Evolutionary conservation across 1,140 invertebrate genomes (phyloP).

Genomic region (Heliothis virescens): DNA sequence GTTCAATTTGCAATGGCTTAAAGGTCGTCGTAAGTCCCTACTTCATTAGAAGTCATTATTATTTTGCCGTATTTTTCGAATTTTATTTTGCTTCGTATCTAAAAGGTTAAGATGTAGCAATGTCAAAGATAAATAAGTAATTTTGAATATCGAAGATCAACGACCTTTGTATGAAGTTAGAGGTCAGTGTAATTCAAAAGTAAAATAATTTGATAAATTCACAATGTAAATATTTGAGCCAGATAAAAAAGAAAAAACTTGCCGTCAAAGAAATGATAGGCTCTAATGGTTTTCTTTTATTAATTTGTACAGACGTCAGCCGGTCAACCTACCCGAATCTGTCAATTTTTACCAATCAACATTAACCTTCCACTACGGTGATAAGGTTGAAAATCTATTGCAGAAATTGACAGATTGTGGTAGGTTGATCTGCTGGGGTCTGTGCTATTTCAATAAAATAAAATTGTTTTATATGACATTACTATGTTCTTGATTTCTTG

Average conservation of each 20-base stretch:
- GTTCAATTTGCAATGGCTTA: not conserved
- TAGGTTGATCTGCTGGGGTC: no score
- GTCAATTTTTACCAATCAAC: no score
- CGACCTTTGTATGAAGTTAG: not conserved
- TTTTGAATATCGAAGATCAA: no score
- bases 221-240: no score
- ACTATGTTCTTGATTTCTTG: not conserved
- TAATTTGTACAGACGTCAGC: no score
- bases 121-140: not conserved
- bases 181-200: not conserved
- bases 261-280: no score
- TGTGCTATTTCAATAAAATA: no score
- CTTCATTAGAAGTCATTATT: not conserved
- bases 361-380: no score
- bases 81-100: slow-evolving; percentile 6
- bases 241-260: not conserved
- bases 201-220: not conserved
- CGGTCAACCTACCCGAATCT: no score
- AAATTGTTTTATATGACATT: not conserved
- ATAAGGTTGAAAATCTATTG: no score
- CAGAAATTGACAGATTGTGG: no score
- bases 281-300: no score
- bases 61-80: not conserved
- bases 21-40: not conserved
- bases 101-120: slow-evolving; percentile 17